Conservation (phyloP, 2,797 vertebrate genomes). For the Champsocephalus esox region DNA sequence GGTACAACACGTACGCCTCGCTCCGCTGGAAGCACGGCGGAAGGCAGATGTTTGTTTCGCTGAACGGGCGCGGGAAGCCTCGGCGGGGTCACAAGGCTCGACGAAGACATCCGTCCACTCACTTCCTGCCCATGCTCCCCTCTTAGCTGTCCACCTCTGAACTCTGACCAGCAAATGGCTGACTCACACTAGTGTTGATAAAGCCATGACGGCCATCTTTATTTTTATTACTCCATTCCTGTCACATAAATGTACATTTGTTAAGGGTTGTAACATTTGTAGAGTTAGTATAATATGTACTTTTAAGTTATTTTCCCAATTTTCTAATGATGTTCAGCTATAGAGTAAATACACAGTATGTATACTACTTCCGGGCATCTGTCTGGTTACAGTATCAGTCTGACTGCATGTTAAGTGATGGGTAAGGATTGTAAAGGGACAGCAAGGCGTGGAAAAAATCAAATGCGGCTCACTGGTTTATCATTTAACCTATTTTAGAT, state of each 20-base stretch:
- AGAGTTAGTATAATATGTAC: slow-evolving; percentile 73
- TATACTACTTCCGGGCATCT: slow-evolving; percentile 40
- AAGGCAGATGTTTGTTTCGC: slow-evolving; percentile 93
- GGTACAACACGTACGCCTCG: slow-evolving; percentile 94
- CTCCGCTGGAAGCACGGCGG: slow-evolving; percentile 90
- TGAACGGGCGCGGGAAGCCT: slow-evolving; percentile 88
- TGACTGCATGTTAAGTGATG: slow-evolving; percentile 28
- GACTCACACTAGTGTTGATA: slow-evolving; percentile 49
- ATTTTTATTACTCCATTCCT: slow-evolving; percentile 61
- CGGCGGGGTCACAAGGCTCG: slow-evolving; percentile 87
- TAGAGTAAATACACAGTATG: slow-evolving; percentile 68
- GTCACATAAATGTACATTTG: slow-evolving; percentile 80
- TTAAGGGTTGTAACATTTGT: slow-evolving; percentile 77
- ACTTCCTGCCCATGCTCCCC: slow-evolving; percentile 94
- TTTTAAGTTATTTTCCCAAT: slow-evolving; percentile 84
- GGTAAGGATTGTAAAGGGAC: slow-evolving; percentile 35
- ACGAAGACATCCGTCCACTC: slow-evolving; percentile 90
- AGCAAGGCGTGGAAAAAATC: slow-evolving; percentile 14
- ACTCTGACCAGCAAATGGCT: slow-evolving; percentile 45
- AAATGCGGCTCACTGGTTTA: slow-evolving; percentile 18
- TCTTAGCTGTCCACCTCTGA: slow-evolving; percentile 77
- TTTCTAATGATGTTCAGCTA: slow-evolving; percentile 72
- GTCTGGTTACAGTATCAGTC: slow-evolving; percentile 32
- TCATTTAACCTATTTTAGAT: slow-evolving; percentile 20
- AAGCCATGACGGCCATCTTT: slow-evolving; percentile 47